Evolutionary conservation across 2,797 vertebrate genomes (phyloP), one percentile per base, ranked within the genome.

Genomic region (Epinephelus malabaricus): DNA sequence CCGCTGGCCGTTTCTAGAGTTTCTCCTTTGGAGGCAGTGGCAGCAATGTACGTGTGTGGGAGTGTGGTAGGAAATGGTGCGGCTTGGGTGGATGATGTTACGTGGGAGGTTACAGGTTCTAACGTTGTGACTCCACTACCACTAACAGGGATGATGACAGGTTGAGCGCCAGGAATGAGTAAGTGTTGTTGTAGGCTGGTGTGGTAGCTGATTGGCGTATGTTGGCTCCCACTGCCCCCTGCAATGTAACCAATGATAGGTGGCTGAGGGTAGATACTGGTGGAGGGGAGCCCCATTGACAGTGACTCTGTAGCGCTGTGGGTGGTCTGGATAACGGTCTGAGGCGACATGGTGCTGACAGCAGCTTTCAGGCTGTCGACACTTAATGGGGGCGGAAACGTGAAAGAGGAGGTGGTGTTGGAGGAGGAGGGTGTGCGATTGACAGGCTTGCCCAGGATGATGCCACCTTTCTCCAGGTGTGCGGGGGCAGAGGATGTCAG

Each of bases 291-390:
- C 46, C 97, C 97, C 13, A 98, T 95, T 0, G 98, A 96, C 73
- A 98, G 94, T 0, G 97, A 92, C 92, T 99, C 98, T 0, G 97
- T 96, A 71, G 96, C 94, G 54, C 94, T 97, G 90, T 98, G 97
- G 56, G 97, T 97, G 73, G 98, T 98, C 93, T 99, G 98, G 84
- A 99, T 98, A 85, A 99, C 97, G 0, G 97, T 98, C 86, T 98
- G 98, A 12, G 97, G 96, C 18, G 97, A 96, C 82, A 97, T 88
- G 0, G 96, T 94, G 85, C 95, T 89, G 46, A 97, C 90, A 0
- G 96, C 80, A 5, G 88, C 94, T 93, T 97, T 99, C 61, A 97
- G 92, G 51, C 94, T 93, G 76, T 97, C 97, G 0, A 96, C 95
- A 81, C 95, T 95, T 82, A 96, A 93, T 19, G 95, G 94, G 2